Conservation (phyloP, 2,888 invertebrate species). For the Polyommatus icarus region DNA sequence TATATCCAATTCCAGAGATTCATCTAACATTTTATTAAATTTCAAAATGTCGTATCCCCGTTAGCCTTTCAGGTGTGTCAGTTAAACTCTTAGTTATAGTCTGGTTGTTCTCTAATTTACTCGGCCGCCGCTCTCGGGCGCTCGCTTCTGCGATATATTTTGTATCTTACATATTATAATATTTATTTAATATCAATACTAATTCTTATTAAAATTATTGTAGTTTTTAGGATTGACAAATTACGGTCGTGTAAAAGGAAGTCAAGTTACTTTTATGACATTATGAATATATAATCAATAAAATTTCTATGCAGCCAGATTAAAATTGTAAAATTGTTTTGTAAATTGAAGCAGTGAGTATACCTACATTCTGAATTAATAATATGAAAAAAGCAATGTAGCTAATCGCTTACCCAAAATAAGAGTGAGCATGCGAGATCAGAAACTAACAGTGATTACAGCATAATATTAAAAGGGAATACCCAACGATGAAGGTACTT, state of each 20-base stretch:
- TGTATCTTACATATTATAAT: slow-evolving; percentile 40
- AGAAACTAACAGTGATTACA: neutral
- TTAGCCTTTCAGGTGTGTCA: slow-evolving; percentile 51
- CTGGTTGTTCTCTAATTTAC: slow-evolving; percentile 76
- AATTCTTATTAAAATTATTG: neutral
- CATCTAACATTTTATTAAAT: neutral
- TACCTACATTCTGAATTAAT: neutral
- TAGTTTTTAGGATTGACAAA: neutral
- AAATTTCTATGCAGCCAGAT: neutral
- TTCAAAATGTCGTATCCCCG: slow-evolving; percentile 42
- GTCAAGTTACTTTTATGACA: neutral
- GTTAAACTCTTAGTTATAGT: slow-evolving; percentile 73
- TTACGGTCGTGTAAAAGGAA: neutral
- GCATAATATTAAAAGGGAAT: neutral
- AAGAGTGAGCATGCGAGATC: neutral
- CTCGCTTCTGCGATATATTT: slow-evolving; percentile 46
- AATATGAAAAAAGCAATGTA: neutral
- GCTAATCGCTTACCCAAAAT: neutral
- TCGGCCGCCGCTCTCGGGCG: slow-evolving; percentile 62
- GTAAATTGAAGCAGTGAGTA: neutral
- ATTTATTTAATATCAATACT: slow-evolving; percentile 8
- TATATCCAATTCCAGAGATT: neutral
- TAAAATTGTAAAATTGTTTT: neutral
- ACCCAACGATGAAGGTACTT: neutral
- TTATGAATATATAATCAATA: neutral